These are phyloP conservation scores for Speoplatyrhinus poulsoni DNA, from an alignment of 2,113 vertebrate genomes.

Conservation along the genomic window DNA sequence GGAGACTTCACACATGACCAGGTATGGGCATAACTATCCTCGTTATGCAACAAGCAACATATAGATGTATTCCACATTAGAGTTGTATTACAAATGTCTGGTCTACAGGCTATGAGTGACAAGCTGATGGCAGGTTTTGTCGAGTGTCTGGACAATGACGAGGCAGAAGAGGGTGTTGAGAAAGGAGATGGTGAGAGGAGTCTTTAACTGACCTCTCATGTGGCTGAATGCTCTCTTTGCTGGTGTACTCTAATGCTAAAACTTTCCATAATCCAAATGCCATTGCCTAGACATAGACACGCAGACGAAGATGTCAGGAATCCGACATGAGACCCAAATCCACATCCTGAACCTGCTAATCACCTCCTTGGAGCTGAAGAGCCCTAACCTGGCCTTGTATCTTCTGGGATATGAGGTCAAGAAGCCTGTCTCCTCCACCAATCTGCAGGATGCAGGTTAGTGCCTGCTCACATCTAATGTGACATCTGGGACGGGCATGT, in stretches of 20 bases:
- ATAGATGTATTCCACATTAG: too few species aligned
- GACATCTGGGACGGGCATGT: too few species aligned
- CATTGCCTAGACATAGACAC: slow-evolving; percentile 67
- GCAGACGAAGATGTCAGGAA: slow-evolving; percentile 80
- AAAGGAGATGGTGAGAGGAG: slow-evolving; percentile 82
- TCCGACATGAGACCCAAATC: slow-evolving; percentile 91
- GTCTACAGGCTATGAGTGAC: slow-evolving; percentile 83
- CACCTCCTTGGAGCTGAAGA: slow-evolving; percentile 90
- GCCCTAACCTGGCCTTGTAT: slow-evolving; percentile 91
- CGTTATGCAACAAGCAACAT: background rate
- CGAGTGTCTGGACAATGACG: slow-evolving; percentile 94
- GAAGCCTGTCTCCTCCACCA: slow-evolving; percentile 93
- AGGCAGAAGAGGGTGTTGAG: slow-evolving; percentile 86
- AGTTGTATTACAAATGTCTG: background rate
- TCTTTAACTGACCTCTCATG: background rate
- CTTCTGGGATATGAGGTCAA: slow-evolving; percentile 94
- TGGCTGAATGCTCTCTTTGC: background rate
- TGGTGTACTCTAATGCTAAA: background rate
- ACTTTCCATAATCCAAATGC: background rate
- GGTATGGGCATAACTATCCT: slow-evolving; percentile 64
- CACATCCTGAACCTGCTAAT: slow-evolving; percentile 97
- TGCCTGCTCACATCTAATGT: too few species aligned
- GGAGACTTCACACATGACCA: slow-evolving; percentile 96
- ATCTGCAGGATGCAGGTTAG: slow-evolving; percentile 93
- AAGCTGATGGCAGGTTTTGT: slow-evolving; percentile 98